Evolutionary conservation across 2,888 invertebrate species (phyloP), one percentile per base, ranked within the genome.

Genomic region (Ligdia adustata): DNA sequence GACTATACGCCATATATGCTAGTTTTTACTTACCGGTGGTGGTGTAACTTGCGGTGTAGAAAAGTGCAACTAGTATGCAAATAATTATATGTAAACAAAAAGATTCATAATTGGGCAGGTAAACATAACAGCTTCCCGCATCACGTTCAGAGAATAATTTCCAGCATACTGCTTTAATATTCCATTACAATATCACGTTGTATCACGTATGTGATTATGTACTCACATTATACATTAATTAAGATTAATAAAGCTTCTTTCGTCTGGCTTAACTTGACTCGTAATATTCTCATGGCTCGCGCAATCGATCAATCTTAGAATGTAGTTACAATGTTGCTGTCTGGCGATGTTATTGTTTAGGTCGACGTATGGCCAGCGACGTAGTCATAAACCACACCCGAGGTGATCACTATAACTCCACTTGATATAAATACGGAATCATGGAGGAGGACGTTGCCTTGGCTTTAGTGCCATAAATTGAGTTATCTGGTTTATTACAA

Each of bases 401-500:
- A 64, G 64, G 64, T 66, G 69, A 71, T 72, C 62, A 68, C 65
- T 71, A 69, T 77, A 73, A 73, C 65, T 77, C 72, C 62, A 63
- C 55, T 68, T 72, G 72, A 78, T 70, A 66, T 72, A 78, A 70
- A 69, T 69, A 66, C 57, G 60, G 67, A 64, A 64, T 66, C 69
- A 68, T 71, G 55, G 58, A 66, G 71, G 66, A 63, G 67, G 72
- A 72, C 70, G 66, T 62, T 63, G 62, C 60, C 57, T 59, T 68
- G 68, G 64, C 68, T 76, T 70, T 67, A 69, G 69, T 68, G 68
- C 73, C 73, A 75, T 79, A 77, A 78, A 81, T 75, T 73, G 72
- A 80, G 79, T 75, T 79, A 80, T 82, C 77, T 73, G 64, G 74
- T 78, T 79, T 79, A 80, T 80, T 79, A 79, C 77, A 69, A 70